Evolutionary conservation across 2,113 vertebrate genomes (phyloP), one percentile per base, ranked within the genome.

Genomic region (Charina bottae): DNA sequence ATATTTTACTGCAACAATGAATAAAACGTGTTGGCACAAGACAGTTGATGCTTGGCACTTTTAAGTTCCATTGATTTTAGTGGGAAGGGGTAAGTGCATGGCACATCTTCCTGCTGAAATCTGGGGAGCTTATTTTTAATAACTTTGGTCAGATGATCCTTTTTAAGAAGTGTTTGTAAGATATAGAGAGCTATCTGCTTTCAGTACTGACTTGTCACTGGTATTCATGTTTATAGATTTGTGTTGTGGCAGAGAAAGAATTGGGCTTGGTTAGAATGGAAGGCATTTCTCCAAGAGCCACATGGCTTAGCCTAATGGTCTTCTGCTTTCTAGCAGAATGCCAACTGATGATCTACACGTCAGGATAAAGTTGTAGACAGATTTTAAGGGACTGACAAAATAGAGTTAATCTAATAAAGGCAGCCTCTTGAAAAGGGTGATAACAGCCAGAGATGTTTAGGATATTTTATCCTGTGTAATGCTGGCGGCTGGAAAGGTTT

Each of bases 351-450:
- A 53, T 64, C 68, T 83, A 91, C 56, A 59, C 58, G 59, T 56
- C 84, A 46, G 54, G 64, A 56, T 93, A 0, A 78, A 85, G n/a
- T 1, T 85, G 85, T 42, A 33, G 92, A n/a, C 89, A 93, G 84
- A n/a, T 94, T 94, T 94, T 89, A 86, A 84, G 92, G 83, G 68
- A 94, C 89, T 1, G 15, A 90, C 91, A 72, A 24, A 90, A 93
- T 92, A 53, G 85, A 89, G 68, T 85, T 64, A 53, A 56, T 87
- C 93, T 92, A 84, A 58, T 37, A 90, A 91, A 92, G 94, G 7
- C 11, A 90, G 94, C 6, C 94, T 91, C 92, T 92, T 92, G 93
- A 89, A 95, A 94, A 93, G 37, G 33, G 89, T 83, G 68, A 88
- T 92, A 94, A 93, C n/a, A 37, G 84, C 28, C 92, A 88, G 58